These are phyloP conservation scores for Ia io DNA, from an alignment of 2,113 vertebrate species.

Conservation along the genomic window DNA sequence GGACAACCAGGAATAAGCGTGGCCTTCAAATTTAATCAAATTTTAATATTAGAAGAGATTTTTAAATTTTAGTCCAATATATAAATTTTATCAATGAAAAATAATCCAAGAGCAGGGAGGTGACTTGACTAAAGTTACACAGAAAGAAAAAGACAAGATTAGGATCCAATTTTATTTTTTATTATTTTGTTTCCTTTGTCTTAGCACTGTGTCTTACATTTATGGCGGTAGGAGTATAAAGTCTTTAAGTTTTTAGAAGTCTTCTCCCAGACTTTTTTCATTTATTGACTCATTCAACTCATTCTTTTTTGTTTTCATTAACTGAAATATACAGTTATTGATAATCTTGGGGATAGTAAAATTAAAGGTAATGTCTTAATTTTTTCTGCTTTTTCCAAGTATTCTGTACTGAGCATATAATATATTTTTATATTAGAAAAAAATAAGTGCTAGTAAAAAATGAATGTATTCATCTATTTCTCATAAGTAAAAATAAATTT, in stretches of 20 bases:
- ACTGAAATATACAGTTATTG: not conserved
- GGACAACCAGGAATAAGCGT: not conserved
- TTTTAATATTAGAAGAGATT: conserved; percentile 14
- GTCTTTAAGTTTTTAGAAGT: not conserved
- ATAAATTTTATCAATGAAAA: conserved; percentile 16
- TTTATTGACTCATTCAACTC: not conserved
- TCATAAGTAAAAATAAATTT: conserved; percentile 26
- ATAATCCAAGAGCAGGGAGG: not conserved
- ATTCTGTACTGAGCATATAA: not conserved
- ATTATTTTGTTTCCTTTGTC: not conserved
- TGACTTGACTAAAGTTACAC: not conserved
- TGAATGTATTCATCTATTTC: not conserved
- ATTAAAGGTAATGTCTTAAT: not conserved
- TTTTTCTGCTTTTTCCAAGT: not conserved
- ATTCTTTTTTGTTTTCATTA: not conserved
- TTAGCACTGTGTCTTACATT: not conserved
- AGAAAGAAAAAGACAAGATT: not conserved
- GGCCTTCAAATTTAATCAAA: not conserved
- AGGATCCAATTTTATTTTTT: not conserved
- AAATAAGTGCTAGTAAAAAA: not conserved
- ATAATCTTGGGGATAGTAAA: not conserved
- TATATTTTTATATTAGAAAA: not conserved
- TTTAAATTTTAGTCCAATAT: not conserved
- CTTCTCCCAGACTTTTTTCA: not conserved
- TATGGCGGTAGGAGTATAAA: not conserved